Evolutionary conservation across 2,113 vertebrate species (phyloP).

Genomic region (Sinosuthora webbiana): DNA sequence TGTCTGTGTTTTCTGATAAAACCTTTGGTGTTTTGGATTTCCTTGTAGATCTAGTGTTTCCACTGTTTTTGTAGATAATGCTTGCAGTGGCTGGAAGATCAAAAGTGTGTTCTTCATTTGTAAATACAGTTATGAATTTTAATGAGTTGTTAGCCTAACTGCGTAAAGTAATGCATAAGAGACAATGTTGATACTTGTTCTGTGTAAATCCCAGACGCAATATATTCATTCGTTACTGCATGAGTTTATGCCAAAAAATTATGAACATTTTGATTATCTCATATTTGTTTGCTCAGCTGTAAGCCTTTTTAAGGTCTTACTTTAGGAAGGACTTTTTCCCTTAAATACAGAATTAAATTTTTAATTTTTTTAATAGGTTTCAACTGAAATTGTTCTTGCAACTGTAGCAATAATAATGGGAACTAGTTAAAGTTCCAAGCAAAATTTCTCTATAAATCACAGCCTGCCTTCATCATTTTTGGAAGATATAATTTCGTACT

Average conservation of each 20-base stretch:
- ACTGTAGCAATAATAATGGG: not conserved
- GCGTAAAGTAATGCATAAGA: not conserved
- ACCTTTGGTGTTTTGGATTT: not conserved
- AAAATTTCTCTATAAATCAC: not conserved
- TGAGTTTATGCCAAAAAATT: not conserved
- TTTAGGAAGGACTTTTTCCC: not conserved
- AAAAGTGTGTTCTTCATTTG: not conserved
- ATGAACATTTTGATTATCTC: not conserved
- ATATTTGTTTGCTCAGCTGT: not conserved
- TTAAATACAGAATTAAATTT: not conserved
- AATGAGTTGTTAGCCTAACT: not conserved
- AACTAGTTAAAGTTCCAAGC: not conserved
- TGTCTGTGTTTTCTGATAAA: not conserved
- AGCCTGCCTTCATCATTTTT: not conserved
- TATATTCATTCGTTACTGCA: not conserved
- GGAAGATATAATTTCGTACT: not conserved
- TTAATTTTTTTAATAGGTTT: not conserved
- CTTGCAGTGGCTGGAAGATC: not conserved
- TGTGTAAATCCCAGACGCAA: not conserved
- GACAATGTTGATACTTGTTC: not conserved
- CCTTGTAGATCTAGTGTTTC: not conserved
- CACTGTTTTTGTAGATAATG: not conserved
- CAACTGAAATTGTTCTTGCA: not conserved
- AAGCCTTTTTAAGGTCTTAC: not conserved
- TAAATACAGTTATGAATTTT: conserved; percentile 9